phyloP scores from a whole-genome alignment of 2,888 invertebrate genomes.

The Ptychoptera albimana region DNA sequence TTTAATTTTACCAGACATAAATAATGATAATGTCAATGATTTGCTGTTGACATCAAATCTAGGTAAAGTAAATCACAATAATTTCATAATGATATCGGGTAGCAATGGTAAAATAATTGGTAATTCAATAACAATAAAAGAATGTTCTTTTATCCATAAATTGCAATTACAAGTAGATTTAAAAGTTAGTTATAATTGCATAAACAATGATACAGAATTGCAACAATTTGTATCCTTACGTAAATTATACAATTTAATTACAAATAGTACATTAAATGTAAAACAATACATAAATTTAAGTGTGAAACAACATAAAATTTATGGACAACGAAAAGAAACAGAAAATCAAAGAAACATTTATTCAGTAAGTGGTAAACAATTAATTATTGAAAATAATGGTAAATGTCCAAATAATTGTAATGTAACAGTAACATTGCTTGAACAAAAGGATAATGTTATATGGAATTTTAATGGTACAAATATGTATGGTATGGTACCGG shows the following conservation, averaged over 20 bases:
- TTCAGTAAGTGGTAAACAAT: conserved; percentile 41
- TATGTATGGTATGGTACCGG: conserved; percentile 57
- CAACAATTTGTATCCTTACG: conserved; percentile 31
- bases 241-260: conserved; percentile 30
- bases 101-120: conserved; percentile 48
- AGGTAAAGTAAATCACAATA: conserved; percentile 38
- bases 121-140: conserved; percentile 40
- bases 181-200: conserved; percentile 38
- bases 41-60: conserved; percentile 43
- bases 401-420: conserved; percentile 52
- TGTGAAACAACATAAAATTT: conserved; percentile 35
- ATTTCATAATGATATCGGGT: conserved; percentile 53
- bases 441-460: conserved; percentile 37
- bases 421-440: conserved; percentile 40
- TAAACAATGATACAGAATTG: conserved; percentile 40
- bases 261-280: conserved; percentile 21
- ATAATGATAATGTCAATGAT: conserved; percentile 54
- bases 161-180: conserved; percentile 37
- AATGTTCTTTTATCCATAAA: conserved; percentile 41
- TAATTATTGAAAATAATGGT: conserved; percentile 55
- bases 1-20: conserved; percentile 51
- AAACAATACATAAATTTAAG: conserved; percentile 25
- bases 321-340: conserved; percentile 39
- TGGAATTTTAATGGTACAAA: conserved; percentile 46
- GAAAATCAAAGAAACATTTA: conserved; percentile 40